Evolutionary conservation across 2,888 invertebrate genomes (phyloP).

Genomic region (Tenodera sinensis): DNA sequence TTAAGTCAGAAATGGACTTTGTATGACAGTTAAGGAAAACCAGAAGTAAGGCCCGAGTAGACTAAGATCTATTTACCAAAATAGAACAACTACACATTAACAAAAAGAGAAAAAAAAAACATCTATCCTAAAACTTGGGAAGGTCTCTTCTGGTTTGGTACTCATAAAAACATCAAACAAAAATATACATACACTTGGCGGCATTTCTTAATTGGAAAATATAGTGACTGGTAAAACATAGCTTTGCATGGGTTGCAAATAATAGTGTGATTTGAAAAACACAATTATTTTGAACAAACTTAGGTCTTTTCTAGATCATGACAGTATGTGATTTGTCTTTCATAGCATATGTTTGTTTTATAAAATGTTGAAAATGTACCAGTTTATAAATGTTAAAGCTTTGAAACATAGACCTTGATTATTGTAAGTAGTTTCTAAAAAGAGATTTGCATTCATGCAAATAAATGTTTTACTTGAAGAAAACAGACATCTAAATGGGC

Average conservation of each 20-base stretch:
- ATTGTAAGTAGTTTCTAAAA: neutral
- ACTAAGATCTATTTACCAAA: constrained; percentile 21
- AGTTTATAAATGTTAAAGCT: neutral
- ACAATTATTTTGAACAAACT: neutral
- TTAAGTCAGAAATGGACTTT: constrained; percentile 58
- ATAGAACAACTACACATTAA: neutral
- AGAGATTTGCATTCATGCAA: neutral
- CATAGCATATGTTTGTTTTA: neutral
- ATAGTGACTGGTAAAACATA: neutral
- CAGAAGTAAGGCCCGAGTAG: constrained; percentile 32
- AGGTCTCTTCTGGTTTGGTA: constrained; percentile 28
- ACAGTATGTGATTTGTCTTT: neutral
- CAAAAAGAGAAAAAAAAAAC: neutral
- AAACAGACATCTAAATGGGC: neutral
- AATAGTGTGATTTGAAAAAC: neutral
- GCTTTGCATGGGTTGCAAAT: neutral
- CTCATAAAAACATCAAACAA: neutral
- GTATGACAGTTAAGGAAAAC: constrained; percentile 59
- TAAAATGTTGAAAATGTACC: neutral
- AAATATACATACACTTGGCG: neutral
- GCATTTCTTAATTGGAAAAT: neutral
- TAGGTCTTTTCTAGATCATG: neutral
- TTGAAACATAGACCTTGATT: neutral
- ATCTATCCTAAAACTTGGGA: constrained; percentile 17
- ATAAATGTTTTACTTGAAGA: neutral